Base-by-base conservation (phyloP, 64 coral and sea anemone species). In the Acropora tenuis region DNA sequence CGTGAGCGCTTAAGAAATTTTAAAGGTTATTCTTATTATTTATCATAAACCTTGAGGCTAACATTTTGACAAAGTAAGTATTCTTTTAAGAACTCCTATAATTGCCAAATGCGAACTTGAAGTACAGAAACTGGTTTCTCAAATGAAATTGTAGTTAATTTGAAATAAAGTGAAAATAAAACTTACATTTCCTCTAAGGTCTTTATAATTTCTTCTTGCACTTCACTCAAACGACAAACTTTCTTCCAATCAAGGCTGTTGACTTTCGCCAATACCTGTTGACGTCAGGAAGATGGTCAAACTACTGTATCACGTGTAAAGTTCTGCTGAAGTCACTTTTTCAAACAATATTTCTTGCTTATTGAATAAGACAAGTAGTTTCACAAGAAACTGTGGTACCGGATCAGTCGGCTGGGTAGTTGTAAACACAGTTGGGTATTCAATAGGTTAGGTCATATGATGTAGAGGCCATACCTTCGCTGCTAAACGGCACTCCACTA, bases 401-500 rank as follows among this genome's bases (percentile, higher is more conserved):
- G 30, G 30, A 30, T 30, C 30, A 30, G 30, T 30, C 30, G 30
- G 30, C 30, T 30, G 30, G 30, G 30, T 30, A 55, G 52, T 55
- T 1, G 6, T 7, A 55, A 55, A 55, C 10, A 55, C 5, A 55
- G 5, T 55, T 0, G 52, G 52, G 5, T 55, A 55, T 10, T 55
- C 10, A 7, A 10, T 10, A 55, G 5, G 6, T 7, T 7, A 55
- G 52, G 5, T 55, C 52, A 55, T 1, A 55, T 77, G 15, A 41
- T 2, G 49, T 3, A 48, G 2, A 4, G 5, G 10, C 19, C 59
- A 73, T 72, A 98, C 97, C 88, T 98, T 93, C 0, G 97, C 97
- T 69, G 97, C 97, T 41, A 90, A 48, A 17, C 97, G 97, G 86
- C 97, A 98, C 78, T 98, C 97, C 7, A 96, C 97, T 1, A 98